phyloP scores from a whole-genome alignment of 2,888 invertebrate genomes.

The Hoplodrina blanda region DNA sequence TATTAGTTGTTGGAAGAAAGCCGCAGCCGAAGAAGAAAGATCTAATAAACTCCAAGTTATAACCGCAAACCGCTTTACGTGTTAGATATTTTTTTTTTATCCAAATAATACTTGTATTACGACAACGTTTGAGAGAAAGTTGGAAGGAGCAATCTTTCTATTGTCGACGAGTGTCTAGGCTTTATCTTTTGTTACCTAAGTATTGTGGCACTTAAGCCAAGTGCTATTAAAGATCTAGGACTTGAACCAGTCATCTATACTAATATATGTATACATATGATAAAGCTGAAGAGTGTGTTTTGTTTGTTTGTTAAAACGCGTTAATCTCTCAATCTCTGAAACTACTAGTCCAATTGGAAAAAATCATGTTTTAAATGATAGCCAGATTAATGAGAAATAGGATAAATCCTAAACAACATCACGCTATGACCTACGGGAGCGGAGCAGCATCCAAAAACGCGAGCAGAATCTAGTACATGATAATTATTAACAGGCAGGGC shows the following conservation, averaged over 20 bases:
- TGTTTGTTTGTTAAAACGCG: too few relatives aligned
- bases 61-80: constrained; percentile 58
- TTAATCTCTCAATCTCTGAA: too few relatives aligned
- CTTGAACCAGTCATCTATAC: background rate
- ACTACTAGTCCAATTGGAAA: too few relatives aligned
- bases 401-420: too few relatives aligned
- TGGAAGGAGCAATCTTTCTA: constrained; percentile 23
- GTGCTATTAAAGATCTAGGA: constrained; percentile 1
- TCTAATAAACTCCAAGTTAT: constrained; percentile 51
- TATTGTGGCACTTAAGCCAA: constrained; percentile 20
- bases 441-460: too few relatives aligned
- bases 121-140: constrained; percentile 51
- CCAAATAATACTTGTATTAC: constrained; percentile 28
- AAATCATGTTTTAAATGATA: too few relatives aligned
- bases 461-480: background rate
- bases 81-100: constrained; percentile 45
- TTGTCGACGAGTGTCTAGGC: constrained; percentile 13
- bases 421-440: too few relatives aligned
- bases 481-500: background rate
- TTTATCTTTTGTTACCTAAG: constrained; percentile 26
- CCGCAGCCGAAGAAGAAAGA: constrained; percentile 22
- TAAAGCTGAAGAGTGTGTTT: too few relatives aligned
- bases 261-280: too few relatives aligned
- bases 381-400: too few relatives aligned
- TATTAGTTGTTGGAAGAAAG: constrained; percentile 38